Percentiles rank a stretch among this genome's conserved stretches.
These are phyloP conservation scores for Anneissia japonica DNA, from an alignment of 35 echinoderm and acorn worm species.

Conservation along the genomic window DNA sequence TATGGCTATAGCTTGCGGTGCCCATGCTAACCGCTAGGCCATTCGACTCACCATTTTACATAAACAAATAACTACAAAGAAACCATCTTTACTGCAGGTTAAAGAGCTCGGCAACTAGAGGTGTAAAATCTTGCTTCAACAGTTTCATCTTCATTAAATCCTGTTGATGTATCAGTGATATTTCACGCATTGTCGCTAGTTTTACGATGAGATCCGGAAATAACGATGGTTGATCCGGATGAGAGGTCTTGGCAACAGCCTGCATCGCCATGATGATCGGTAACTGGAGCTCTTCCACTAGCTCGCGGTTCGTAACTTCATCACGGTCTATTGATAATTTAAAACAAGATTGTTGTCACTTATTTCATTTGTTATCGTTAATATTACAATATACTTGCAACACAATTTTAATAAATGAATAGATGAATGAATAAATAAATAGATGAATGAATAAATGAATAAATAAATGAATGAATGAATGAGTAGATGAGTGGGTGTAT, in stretches of 20 bases:
- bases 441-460: not conserved
- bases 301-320: conserved; percentile 60
- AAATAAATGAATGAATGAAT: not conserved
- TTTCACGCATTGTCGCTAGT: conserved; percentile 82
- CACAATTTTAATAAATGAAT: too few species aligned
- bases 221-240: conserved; percentile 58
- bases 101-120: conserved; percentile 87
- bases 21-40: too few species aligned
- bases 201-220: conserved; percentile 95
- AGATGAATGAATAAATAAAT: too few species aligned
- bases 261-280: conserved; percentile 69
- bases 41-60: too few species aligned
- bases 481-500: not conserved
- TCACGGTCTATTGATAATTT: conserved; percentile 45
- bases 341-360: not conserved
- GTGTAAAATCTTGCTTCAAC: conserved; percentile 76
- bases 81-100: not conserved
- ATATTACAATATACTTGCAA: too few species aligned
- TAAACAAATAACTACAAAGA: too few species aligned
- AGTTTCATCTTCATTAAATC: conserved; percentile 92
- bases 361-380: too few species aligned
- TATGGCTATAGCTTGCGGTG: too few species aligned
- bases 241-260: conserved; percentile 75
- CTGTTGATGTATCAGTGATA: conserved; percentile 74
- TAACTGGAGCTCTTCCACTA: conserved; percentile 81